Percentiles rank a stretch among this genome's conserved stretches.
phyloP scores from a whole-genome alignment of 2,113 vertebrate species.

The Progne subis region DNA sequence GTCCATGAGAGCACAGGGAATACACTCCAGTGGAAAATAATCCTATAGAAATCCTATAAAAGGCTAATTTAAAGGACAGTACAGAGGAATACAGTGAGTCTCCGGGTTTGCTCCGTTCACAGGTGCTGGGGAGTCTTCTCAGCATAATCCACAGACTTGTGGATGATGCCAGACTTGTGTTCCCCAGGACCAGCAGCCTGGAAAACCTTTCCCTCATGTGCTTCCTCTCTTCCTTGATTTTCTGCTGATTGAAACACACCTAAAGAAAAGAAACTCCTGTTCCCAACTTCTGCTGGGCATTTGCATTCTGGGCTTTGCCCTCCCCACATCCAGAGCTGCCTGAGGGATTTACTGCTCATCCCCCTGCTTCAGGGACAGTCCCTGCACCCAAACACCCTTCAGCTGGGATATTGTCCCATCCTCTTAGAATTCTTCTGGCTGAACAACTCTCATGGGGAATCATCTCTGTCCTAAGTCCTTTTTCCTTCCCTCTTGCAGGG shows the following conservation, averaged over 20 bases:
- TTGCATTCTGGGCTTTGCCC: not conserved
- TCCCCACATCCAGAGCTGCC: not conserved
- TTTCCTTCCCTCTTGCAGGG: not conserved
- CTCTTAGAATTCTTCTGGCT: not conserved
- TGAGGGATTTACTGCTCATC: not conserved
- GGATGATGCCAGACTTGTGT: not conserved
- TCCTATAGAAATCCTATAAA: not conserved
- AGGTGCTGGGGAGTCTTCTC: not conserved
- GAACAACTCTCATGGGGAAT: not conserved
- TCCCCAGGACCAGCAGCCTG: not conserved
- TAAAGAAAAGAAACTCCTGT: not conserved
- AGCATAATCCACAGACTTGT: not conserved
- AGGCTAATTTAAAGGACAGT: not conserved
- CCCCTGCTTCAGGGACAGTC: not conserved
- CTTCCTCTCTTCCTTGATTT: not conserved
- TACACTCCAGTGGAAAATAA: rapidly evolving
- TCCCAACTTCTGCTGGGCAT: not conserved
- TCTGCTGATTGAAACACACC: not conserved
- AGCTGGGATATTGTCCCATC: not conserved
- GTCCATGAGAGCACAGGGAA: not conserved
- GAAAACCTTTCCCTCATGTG: not conserved
- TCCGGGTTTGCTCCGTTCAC: not conserved
- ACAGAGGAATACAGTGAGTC: not conserved
- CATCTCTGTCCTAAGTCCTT: not conserved
- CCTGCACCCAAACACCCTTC: not conserved